phyloP scores from a whole-genome alignment of 2,888 invertebrate genomes.

The Eretmocerus hayati region DNA sequence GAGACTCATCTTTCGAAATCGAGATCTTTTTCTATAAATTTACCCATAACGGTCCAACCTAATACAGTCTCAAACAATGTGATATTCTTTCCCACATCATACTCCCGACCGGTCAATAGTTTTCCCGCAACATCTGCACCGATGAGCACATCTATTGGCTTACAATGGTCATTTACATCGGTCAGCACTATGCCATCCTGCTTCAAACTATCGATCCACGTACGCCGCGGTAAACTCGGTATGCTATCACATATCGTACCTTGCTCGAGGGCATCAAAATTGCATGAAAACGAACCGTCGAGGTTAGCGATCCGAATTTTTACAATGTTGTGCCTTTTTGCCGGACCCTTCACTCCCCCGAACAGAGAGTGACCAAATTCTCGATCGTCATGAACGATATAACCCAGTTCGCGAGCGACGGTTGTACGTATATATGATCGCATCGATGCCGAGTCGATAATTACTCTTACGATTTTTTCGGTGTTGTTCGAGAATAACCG shows the following conservation, averaged over 20 bases:
- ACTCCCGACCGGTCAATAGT: background rate
- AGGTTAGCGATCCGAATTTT: background rate
- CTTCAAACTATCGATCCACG: background rate
- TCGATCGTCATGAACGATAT: background rate
- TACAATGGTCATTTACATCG: background rate
- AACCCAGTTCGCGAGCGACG: background rate
- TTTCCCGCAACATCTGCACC: background rate
- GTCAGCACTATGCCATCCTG: background rate
- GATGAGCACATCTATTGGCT: background rate
- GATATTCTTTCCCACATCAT: slow-evolving; percentile 1
- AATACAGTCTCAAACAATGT: background rate
- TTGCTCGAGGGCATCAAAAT: background rate
- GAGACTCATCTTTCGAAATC: background rate
- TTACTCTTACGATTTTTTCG: slow-evolving; percentile 9
- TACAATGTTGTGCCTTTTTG: background rate
- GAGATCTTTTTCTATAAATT: background rate
- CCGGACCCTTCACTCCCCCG: background rate
- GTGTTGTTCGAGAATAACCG: slow-evolving; percentile 1
- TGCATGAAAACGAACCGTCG: background rate
- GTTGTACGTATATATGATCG: slow-evolving; percentile 22
- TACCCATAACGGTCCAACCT: background rate
- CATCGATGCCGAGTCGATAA: slow-evolving; percentile 26
- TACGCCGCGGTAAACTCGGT: background rate
- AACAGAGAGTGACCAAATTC: background rate
- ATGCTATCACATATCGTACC: background rate